A percentile compares a stretch with the other conserved stretches of the same genome.
These are phyloP conservation scores for Folsomia candida DNA, from an alignment of 2,888 invertebrate genomes.

Conservation along the genomic window DNA sequence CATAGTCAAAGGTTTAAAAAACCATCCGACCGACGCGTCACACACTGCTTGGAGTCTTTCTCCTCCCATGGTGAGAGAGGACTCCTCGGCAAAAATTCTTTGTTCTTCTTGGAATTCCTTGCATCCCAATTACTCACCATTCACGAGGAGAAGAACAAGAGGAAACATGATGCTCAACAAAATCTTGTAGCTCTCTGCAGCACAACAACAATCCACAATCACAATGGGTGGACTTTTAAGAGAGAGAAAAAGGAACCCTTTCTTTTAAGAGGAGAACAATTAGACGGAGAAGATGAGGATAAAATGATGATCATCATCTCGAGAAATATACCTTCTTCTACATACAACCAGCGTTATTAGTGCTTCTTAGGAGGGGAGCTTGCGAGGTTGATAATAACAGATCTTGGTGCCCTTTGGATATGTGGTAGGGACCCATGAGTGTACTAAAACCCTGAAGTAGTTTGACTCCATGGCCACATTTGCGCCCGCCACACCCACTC, in stretches of 20 bases:
- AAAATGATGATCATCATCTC: background rate
- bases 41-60: background rate
- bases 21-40: background rate
- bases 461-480: too few species aligned
- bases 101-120: conserved; percentile 32
- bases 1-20: background rate
- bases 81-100: conserved; percentile 26
- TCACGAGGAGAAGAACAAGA: background rate
- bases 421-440: too few species aligned
- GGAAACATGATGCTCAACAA: background rate
- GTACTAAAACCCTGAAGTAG: too few species aligned
- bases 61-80: conserved; percentile 7
- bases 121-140: conserved; percentile 9
- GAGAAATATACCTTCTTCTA: too few species aligned
- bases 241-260: background rate
- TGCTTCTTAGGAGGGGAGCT: too few species aligned
- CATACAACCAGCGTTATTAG: too few species aligned
- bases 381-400: too few species aligned
- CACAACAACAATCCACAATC: background rate
- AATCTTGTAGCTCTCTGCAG: too few species aligned
- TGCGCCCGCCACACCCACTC: too few species aligned
- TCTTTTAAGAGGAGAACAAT: background rate
- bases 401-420: too few species aligned
- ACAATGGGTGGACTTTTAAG: background rate
- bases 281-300: background rate